phyloP scores from a whole-genome alignment of 2,797 vertebrate genomes.

The Brotula barbata region DNA sequence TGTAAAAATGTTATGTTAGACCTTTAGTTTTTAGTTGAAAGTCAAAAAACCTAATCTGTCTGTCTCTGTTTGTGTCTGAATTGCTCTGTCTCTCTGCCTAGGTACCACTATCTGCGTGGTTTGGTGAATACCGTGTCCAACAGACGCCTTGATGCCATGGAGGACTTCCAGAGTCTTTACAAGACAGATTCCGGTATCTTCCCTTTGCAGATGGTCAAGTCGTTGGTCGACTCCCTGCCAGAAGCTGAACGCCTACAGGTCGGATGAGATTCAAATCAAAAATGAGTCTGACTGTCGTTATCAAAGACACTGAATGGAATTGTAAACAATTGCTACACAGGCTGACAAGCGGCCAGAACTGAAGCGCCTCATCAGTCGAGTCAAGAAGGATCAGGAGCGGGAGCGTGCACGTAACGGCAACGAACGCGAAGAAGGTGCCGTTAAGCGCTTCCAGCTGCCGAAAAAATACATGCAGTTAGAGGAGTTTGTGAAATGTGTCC shows the following conservation, averaged over 20 bases:
- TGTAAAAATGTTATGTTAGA: neutral
- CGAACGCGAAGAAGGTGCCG: conserved; percentile 54
- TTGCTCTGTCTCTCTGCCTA: conserved; percentile 52
- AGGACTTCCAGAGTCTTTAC: conserved; percentile 93
- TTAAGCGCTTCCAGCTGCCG: conserved; percentile 92
- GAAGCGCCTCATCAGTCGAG: conserved; percentile 84
- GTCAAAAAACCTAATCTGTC: neutral
- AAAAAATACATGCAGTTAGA: conserved; percentile 89
- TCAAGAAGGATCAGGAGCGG: conserved; percentile 84
- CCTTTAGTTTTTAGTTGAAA: no score
- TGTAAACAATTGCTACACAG: conserved; percentile 36
- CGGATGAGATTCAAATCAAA: conserved; percentile 2
- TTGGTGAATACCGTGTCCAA: conserved; percentile 86
- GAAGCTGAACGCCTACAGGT: conserved; percentile 75
- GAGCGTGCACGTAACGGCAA: conserved; percentile 71
- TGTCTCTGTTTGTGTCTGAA: neutral
- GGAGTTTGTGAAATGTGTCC: conserved; percentile 90
- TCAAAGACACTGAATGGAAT: no score
- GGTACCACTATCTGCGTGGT: conserved; percentile 93
- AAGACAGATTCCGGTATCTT: conserved; percentile 93
- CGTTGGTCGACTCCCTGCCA: conserved; percentile 80
- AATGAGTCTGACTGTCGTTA: neutral
- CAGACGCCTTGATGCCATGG: conserved; percentile 85
- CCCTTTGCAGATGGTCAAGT: conserved; percentile 86
- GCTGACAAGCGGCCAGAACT: conserved; percentile 84